Percentiles rank a stretch among this genome's conserved stretches.
These are phyloP conservation scores for Caracal caracal DNA, from an alignment of 2,113 vertebrate species.

Conservation along the genomic window DNA sequence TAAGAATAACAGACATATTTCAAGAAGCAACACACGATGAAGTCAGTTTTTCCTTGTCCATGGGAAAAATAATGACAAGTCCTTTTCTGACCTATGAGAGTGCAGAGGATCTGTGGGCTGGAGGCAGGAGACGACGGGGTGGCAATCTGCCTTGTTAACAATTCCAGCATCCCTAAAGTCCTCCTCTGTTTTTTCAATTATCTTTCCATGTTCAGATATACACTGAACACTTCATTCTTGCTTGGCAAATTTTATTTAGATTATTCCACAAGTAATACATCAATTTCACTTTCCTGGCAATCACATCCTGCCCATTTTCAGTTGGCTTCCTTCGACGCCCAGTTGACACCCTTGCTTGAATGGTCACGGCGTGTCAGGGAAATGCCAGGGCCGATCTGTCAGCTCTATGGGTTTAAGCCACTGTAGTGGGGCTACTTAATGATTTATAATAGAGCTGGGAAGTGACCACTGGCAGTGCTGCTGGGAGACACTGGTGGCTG, in stretches of 20 bases:
- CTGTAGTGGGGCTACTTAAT: constrained; percentile 23
- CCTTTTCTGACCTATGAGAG: fast-evolving
- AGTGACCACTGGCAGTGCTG: constrained; percentile 6
- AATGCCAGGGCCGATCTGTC: background rate
- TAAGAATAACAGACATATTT: background rate
- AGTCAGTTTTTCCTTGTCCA: background rate
- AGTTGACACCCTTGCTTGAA: constrained; percentile 20
- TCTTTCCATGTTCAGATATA: background rate
- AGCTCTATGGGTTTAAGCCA: background rate
- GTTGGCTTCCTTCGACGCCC: constrained; percentile 8
- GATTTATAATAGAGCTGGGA: constrained; percentile 15
- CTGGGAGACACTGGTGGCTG: constrained; percentile 60
- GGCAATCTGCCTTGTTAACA: background rate
- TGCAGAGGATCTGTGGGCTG: background rate
- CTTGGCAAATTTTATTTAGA: constrained; percentile 39
- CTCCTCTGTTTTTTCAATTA: background rate
- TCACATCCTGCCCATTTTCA: constrained; percentile 6
- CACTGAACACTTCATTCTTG: background rate
- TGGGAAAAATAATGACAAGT: background rate
- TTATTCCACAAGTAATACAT: constrained; percentile 1
- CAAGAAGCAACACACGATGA: background rate
- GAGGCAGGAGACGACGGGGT: background rate
- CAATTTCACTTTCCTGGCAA: constrained; percentile 3
- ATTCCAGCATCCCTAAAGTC: background rate
- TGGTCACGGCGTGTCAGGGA: background rate